Conservation (phyloP, 2,113 vertebrate species). For the Mionectes macconnelli region DNA sequence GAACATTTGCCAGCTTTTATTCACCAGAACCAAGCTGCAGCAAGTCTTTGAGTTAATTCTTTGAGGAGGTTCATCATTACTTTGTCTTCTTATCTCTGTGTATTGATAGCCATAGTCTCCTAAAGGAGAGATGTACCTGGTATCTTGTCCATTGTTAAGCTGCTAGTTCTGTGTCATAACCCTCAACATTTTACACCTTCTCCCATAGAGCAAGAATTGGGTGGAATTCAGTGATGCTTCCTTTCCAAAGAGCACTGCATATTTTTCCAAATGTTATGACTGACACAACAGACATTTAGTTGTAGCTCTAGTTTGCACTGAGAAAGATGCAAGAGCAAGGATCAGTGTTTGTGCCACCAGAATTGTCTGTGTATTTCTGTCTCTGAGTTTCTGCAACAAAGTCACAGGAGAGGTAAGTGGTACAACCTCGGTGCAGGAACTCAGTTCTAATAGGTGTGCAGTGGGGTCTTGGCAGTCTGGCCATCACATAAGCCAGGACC, state of each 20-base stretch:
- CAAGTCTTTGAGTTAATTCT: not conserved
- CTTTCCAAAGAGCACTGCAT: not conserved
- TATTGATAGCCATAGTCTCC: not conserved
- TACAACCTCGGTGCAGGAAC: not conserved
- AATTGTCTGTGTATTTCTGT: not conserved
- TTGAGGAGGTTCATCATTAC: not conserved
- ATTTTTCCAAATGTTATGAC: not conserved
- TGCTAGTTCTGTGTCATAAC: not conserved
- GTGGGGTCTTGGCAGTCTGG: not conserved
- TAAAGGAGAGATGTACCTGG: not conserved
- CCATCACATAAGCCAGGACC: not conserved
- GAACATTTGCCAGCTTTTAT: not conserved
- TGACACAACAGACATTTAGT: not conserved
- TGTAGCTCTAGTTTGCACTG: not conserved
- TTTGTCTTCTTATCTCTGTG: not conserved
- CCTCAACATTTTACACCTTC: not conserved
- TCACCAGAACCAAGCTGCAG: not conserved
- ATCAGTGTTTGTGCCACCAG: not conserved
- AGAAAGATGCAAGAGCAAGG: not conserved
- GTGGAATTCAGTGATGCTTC: not conserved
- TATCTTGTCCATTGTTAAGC: not conserved
- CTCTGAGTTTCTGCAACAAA: not conserved
- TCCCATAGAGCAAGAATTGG: not conserved
- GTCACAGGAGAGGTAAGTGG: not conserved
- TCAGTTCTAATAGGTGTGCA: accelerated